Evolutionary conservation across 2,888 invertebrate species (phyloP), one percentile per base, ranked within the genome.

Genomic region (Ecliptopera silaceata): DNA sequence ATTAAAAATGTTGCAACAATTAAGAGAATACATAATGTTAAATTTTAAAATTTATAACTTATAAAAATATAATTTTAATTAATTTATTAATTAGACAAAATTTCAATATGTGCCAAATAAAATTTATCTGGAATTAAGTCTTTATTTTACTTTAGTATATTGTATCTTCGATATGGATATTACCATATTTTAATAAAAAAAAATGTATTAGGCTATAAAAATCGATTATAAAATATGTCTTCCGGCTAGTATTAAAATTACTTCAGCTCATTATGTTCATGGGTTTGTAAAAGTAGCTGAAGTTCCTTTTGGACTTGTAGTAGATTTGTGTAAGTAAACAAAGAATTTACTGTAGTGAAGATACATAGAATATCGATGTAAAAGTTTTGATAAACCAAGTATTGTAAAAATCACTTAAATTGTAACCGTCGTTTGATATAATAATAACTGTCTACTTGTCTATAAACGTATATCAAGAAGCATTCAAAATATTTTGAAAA

Each of bases 311-410:
- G 84, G 82, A 80, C 84, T 83, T 84, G 72, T 56, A 62, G 79
- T 80, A 82, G 82, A 65, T 44, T 57, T 56, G 50, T 70, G 68
- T 85, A 84, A 86, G 80, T 79, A 75, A 81, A 79, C 75, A 80
- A 88, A 80, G 88, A 88, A 88, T 88, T 87, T 88, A 88, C 74
- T 65, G 79, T 88, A 87, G 87, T 63, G 48, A 69, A 82, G 81
- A 76, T 67, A 56, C 69, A 75, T 77, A 67, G 65, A 68, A 72
- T 77, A 59, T 56, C 15, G 45, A 49, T 56, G 22, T 44, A 57
- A 48, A 75, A 70, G 74, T 77, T 79, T 80, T 80, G 73, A 76
- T 77, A 80, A 74, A 68, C 66, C 54, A 59, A 68, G 61, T 75
- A 72, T 63, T 73, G 68, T 74, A 75, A 71, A 42, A 0, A 18